Conservation (phyloP, 2,888 invertebrate species). For the Pandemis corylana region DNA sequence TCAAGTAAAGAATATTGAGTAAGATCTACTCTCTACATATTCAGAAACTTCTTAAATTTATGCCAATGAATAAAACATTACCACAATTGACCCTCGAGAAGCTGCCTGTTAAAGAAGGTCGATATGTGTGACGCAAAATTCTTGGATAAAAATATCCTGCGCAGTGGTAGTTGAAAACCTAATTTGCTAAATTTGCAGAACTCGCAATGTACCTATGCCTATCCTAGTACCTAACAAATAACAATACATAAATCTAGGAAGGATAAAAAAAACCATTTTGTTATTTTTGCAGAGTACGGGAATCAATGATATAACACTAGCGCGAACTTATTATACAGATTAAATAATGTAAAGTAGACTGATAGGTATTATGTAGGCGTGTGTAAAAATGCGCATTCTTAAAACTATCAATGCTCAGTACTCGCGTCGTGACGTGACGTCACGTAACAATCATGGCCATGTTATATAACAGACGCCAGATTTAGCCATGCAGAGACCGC, state of each 20-base stretch:
- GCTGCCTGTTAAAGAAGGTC: conserved; percentile 11
- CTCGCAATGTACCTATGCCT: too few relatives aligned
- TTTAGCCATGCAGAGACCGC: conserved; percentile 55
- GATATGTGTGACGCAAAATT: conserved; percentile 38
- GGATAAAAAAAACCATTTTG: too few relatives aligned
- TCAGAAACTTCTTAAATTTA: conserved; percentile 44
- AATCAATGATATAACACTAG: too few relatives aligned
- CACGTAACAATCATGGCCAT: conserved; percentile 54
- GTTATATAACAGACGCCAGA: conserved; percentile 61
- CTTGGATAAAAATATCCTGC: conserved; percentile 36
- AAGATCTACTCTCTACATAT: not conserved
- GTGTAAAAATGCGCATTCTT: not conserved
- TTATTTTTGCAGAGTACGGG: too few relatives aligned
- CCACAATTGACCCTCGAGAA: conserved; percentile 36
- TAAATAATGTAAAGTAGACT: not conserved
- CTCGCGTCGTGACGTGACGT: conserved; percentile 51
- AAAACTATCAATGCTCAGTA: conserved; percentile 13
- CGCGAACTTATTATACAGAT: not conserved
- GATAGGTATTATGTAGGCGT: not conserved
- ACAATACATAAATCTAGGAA: too few relatives aligned
- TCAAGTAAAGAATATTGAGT: not conserved
- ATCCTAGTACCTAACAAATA: too few relatives aligned
- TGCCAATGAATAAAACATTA: conserved; percentile 55
- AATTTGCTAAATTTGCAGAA: too few relatives aligned
- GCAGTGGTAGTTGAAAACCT: not conserved